These are phyloP conservation scores for Streptopelia turtur DNA, from an alignment of 2,797 vertebrate genomes.

Conservation along the genomic window DNA sequence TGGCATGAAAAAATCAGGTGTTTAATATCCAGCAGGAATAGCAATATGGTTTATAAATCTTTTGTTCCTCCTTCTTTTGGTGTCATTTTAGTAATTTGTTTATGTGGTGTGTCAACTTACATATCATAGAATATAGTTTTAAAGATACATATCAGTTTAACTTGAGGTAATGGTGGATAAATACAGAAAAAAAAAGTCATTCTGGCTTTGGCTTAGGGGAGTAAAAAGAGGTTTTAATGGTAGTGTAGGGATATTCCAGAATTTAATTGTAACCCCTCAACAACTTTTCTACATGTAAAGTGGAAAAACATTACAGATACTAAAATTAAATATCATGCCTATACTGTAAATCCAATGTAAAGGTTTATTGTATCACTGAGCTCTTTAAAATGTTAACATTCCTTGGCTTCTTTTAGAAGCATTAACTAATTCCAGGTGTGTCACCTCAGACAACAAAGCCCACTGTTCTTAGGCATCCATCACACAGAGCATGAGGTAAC, in stretches of 20 bases:
- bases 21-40: not conserved
- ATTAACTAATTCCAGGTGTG: slow-evolving; percentile 46
- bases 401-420: not conserved
- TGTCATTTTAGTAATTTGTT: not conserved
- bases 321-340: not conserved
- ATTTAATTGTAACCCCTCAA: not conserved
- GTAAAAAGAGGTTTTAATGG: not conserved
- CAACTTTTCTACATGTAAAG: not conserved
- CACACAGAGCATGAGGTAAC: not conserved
- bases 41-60: not conserved
- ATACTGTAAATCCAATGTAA: not conserved
- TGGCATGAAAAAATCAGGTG: not conserved
- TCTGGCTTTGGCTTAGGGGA: not conserved
- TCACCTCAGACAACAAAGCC: slow-evolving; percentile 23
- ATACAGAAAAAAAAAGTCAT: not conserved
- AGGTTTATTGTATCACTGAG: not conserved
- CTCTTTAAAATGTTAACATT: slow-evolving; percentile 5
- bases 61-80: not conserved
- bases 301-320: not conserved
- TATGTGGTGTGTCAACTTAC: not conserved
- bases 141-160: not conserved
- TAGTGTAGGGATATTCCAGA: not conserved
- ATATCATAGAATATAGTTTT: not conserved
- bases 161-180: not conserved
- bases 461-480: not conserved